phyloP scores from a whole-genome alignment of 2,888 invertebrate genomes.

The Drosophila neonasuta region DNA sequence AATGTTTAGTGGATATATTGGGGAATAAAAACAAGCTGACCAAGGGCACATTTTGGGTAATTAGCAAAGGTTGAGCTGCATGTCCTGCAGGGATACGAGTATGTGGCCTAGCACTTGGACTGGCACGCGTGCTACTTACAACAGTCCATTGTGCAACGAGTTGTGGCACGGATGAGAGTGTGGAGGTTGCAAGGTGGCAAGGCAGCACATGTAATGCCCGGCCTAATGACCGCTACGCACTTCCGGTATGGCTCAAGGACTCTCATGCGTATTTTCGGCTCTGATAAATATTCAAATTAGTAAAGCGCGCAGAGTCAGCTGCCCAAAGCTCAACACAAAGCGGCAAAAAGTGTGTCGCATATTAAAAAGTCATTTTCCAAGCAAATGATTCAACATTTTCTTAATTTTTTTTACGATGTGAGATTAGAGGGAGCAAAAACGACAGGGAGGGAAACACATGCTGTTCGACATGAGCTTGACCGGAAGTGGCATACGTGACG shows the following conservation, averaged over 20 bases:
- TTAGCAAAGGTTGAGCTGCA: slow-evolving; percentile 47
- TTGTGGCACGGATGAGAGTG: background rate
- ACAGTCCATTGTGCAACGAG: slow-evolving; percentile 32
- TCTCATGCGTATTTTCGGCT: slow-evolving; percentile 50
- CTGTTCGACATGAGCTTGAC: slow-evolving; percentile 69
- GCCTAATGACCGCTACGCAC: slow-evolving; percentile 74
- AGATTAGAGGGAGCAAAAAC: background rate
- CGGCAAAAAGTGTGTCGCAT: slow-evolving; percentile 68
- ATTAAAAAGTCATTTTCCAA: slow-evolving; percentile 80
- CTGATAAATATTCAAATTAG: slow-evolving; percentile 71
- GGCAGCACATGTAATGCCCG: slow-evolving; percentile 57
- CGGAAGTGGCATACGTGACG: slow-evolving; percentile 78
- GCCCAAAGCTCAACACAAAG: background rate
- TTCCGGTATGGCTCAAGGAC: slow-evolving; percentile 62
- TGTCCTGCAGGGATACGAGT: slow-evolving; percentile 38
- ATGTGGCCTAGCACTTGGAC: slow-evolving; percentile 59
- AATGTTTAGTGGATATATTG: slow-evolving; percentile 31
- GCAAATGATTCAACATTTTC: slow-evolving; percentile 73
- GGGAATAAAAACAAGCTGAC: background rate
- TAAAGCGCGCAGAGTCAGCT: slow-evolving; percentile 19
- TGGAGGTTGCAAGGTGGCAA: slow-evolving; percentile 4
- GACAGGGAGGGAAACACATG: slow-evolving; percentile 57
- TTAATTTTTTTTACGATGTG: slow-evolving; percentile 1
- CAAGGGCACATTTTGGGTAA: slow-evolving; percentile 47
- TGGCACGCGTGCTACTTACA: slow-evolving; percentile 54